Evolutionary conservation across 2,113 vertebrate species (phyloP).

Genomic region (Percopsis transmontana): DNA sequence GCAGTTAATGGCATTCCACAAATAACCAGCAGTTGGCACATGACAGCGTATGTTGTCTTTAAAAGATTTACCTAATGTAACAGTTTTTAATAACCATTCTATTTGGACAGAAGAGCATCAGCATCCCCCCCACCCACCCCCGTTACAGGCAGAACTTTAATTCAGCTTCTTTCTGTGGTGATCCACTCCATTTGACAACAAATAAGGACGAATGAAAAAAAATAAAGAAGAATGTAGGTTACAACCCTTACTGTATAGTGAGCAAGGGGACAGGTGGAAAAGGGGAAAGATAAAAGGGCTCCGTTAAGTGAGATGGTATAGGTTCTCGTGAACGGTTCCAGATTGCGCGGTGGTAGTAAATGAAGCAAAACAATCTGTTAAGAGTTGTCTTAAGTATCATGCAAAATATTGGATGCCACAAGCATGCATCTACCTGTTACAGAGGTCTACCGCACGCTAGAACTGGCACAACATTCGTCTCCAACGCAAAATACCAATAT

Average conservation of each 20-base stretch:
- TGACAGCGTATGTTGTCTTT: conserved; percentile 32
- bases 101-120: conserved; percentile 50
- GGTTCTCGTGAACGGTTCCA: conserved; percentile 49
- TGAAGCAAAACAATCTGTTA: conserved; percentile 61
- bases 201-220: too few relatives aligned
- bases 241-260: conserved; percentile 36
- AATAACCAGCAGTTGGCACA: conserved; percentile 46
- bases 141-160: conserved; percentile 35
- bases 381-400: conserved; percentile 74
- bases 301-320: conserved; percentile 61
- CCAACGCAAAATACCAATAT: conserved; percentile 79
- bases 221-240: conserved; percentile 46
- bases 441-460: conserved; percentile 74
- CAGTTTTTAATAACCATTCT: conserved; percentile 39
- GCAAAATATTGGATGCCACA: conserved; percentile 77
- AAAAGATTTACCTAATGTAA: conserved; percentile 29
- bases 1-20: conserved; percentile 47
- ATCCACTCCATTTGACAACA: conserved; percentile 34
- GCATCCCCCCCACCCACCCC: conserved; percentile 30
- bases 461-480: conserved; percentile 77
- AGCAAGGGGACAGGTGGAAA: conserved; percentile 61
- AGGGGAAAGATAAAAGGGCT: conserved; percentile 59
- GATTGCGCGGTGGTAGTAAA: conserved; percentile 39
- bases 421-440: conserved; percentile 79
- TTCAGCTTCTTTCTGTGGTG: conserved; percentile 7